These are phyloP conservation scores for Lytechinus variegatus DNA, from an alignment of 35 echinoderm and acorn worm species.

Conservation along the genomic window DNA sequence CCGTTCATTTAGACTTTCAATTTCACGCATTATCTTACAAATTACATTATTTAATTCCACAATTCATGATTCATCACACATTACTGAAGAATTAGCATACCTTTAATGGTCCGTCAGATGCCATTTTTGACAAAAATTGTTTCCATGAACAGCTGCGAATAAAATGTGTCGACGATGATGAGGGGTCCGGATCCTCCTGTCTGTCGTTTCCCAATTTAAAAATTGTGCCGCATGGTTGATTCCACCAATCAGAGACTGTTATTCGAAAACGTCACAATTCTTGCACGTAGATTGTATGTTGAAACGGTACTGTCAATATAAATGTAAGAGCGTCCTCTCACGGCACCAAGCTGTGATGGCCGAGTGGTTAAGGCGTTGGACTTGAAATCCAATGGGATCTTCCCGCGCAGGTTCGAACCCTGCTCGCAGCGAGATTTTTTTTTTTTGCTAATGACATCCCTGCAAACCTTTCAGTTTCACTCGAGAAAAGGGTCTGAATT, in stretches of 20 bases:
- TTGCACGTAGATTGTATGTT: background rate
- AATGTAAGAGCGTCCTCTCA: no score
- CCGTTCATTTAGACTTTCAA: no score
- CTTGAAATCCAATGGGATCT: slow-evolving; percentile 99
- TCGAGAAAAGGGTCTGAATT: no score
- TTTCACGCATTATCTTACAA: no score
- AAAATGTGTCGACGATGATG: background rate
- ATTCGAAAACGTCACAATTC: background rate
- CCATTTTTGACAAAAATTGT: background rate
- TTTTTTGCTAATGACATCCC: no score
- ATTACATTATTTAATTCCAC: background rate
- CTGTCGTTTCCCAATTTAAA: background rate
- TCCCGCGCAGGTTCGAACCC: slow-evolving; percentile 99
- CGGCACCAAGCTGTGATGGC: slow-evolving; percentile 82
- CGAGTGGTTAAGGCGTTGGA: slow-evolving; percentile 99
- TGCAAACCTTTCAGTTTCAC: no score
- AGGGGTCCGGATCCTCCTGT: no score
- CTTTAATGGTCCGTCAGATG: slow-evolving; percentile 10
- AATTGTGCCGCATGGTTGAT: background rate
- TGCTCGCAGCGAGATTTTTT: slow-evolving; percentile 77
- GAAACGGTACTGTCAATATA: no score
- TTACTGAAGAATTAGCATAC: background rate
- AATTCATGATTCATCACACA: background rate
- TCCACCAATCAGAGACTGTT: background rate
- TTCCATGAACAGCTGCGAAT: background rate